phyloP scores from a whole-genome alignment of 2,113 vertebrate species.

The Phodopus roborovskii region DNA sequence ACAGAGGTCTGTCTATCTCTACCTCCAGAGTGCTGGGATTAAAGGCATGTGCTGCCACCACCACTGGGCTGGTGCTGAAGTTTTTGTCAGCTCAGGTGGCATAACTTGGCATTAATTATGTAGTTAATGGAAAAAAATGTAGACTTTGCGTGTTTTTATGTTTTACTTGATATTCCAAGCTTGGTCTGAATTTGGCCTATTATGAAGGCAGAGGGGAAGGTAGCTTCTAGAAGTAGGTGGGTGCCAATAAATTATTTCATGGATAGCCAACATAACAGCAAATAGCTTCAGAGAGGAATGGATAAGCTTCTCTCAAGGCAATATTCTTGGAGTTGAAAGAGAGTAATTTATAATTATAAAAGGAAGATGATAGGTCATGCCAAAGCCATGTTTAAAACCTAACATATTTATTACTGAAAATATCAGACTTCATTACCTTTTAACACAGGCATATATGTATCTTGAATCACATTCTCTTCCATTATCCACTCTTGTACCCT shows the following conservation, averaged over 20 bases:
- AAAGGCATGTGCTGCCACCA: neutral
- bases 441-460: neutral
- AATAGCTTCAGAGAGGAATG: neutral
- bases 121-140: constrained; percentile 74
- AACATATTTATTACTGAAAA: neutral
- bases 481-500: neutral
- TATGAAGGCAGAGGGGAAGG: constrained; percentile 1
- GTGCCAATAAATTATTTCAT: constrained; percentile 1
- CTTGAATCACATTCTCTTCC: neutral
- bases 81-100: neutral
- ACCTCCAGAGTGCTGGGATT: neutral
- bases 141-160: constrained; percentile 72
- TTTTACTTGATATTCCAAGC: constrained; percentile 72
- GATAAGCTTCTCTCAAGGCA: neutral
- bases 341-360: neutral
- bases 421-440: neutral
- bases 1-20: neutral
- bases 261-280: constrained; percentile 13
- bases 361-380: neutral
- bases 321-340: neutral
- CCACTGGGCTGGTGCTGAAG: neutral
- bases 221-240: neutral
- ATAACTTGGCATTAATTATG: constrained; percentile 1
- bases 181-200: constrained; percentile 71
- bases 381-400: neutral